Evolutionary conservation across 1,140 invertebrate genomes (phyloP), one percentile per base, ranked within the genome.

Genomic region (Orchesella cincta): DNA sequence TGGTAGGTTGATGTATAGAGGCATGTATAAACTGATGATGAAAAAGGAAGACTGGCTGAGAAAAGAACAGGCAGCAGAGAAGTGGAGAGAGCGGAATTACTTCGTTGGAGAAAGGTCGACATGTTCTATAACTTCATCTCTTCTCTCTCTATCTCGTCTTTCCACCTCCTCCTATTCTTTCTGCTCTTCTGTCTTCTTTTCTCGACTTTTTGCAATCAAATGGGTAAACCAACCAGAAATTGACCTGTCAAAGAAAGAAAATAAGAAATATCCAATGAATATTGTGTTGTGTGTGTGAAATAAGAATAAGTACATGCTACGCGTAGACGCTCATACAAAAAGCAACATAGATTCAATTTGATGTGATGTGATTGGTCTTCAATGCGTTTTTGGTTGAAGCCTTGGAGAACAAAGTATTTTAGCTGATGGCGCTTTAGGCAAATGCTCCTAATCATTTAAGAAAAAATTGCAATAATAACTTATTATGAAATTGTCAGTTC

Each of bases 141-240:
- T 14, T 57, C 52, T 33, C 29, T 67, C 12, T 57, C 54, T 57
- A n/a, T n/a, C n/a, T n/a, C n/a, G n/a, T n/a, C n/a, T n/a, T n/a
- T n/a, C n/a, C n/a, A n/a, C n/a, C n/a, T n/a, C n/a, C 54, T 57
- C 54, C n/a, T 29, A 33, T 29, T 33, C 62, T 67, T 2, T 67
- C 62, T 67, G 12, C 33, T 67, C 62, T 67, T 33, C 31, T n/a
- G 12, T n/a, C 28, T 8, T n/a, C n/a, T 67, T n/a, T 31, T 23
- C 31, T 67, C 31, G 26, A 8, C 1, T n/a, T 33, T 67, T 67
- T 33, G 28, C 62, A 67, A 67, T 67, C 62, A 67, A 67, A 67
- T 31, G 62, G 62, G 62, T 31, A 67, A 67, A 67, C 62, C 62
- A 67, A 67, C 62, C 62, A 67, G 62, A 67, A 67, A 67, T 67